Evolutionary conservation across 1,140 invertebrate species (phyloP).

Genomic region (Pseudobourletiella spinata): DNA sequence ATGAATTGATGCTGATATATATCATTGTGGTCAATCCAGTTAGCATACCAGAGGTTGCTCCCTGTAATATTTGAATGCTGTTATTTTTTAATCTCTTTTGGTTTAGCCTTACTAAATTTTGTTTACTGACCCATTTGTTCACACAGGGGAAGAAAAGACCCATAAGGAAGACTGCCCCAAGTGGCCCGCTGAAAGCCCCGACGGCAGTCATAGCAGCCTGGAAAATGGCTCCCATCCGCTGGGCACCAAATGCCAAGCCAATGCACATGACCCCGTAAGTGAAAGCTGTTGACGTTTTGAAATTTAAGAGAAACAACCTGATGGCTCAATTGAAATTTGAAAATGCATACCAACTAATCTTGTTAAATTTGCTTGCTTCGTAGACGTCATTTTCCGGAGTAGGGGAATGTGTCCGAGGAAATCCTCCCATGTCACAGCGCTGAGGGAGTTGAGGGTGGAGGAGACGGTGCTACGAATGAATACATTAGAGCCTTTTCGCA

Average conservation of each 20-base stretch:
- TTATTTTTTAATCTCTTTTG: no score
- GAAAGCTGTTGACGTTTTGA: slow-evolving; percentile 34
- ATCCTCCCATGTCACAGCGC: slow-evolving; percentile 82
- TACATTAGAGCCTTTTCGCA: no score
- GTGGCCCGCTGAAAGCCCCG: slow-evolving; percentile 41
- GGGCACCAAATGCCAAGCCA: slow-evolving; percentile 30
- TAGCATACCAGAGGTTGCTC: slow-evolving; percentile 34
- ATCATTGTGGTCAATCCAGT: slow-evolving; percentile 33
- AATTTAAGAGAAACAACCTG: slow-evolving; percentile 11
- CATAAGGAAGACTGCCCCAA: slow-evolving; percentile 42
- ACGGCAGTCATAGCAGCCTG: slow-evolving; percentile 43
- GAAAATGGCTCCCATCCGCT: slow-evolving; percentile 34
- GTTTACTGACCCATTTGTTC: slow-evolving; percentile 38
- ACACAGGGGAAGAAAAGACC: slow-evolving; percentile 44
- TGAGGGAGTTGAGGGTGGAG: slow-evolving; percentile 74
- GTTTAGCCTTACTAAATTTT: no score
- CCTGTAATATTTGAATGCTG: no score
- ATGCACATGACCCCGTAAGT: slow-evolving; percentile 33
- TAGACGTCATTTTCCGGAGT: slow-evolving; percentile 58
- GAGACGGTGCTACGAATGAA: slow-evolving; percentile 8
- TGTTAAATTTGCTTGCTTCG: slow-evolving; percentile 50
- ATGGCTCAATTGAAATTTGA: slow-evolving; percentile 45
- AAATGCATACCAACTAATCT: slow-evolving; percentile 36
- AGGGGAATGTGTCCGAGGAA: slow-evolving; percentile 62
- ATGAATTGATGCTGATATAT: slow-evolving; percentile 33